Evolutionary conservation across 2,113 vertebrate species (phyloP), one percentile per base, ranked within the genome.

Genomic region (Zapus hudsonius): DNA sequence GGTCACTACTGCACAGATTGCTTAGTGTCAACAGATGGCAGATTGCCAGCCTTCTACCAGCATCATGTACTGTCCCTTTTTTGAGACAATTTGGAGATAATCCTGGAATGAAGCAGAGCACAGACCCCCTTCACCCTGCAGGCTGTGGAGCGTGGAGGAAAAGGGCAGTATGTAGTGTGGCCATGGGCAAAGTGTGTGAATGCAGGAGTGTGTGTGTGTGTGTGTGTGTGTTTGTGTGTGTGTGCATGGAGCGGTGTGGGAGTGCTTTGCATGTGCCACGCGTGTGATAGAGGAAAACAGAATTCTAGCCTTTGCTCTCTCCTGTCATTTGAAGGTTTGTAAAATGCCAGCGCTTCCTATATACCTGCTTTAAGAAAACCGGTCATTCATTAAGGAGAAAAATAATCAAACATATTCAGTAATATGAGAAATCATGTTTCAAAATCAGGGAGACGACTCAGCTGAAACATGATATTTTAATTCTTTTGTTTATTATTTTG

Each of bases 381-480:
- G 38, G 29, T 80, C 38, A 72, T 72, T 74, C 76, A 8, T 36
- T 83, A 79, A 74, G 42, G 69, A 70, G 36, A 7, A 40, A 84
- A 91, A n/a, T 84, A 31, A 33, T 16, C 55, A 55, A 11, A 55
- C 13, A 55, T 75, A 72, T 80, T 67, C 57, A 84, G 33, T 90
- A 36, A 74, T 64, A 36, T 2, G 2, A 86, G 69, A 75, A 80
- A 33, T 33, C 29, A 67, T 47, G 64, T 76, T 70, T 94, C 40
- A 55, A 73, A 82, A 78, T 75, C 81, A 92, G 42, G 27, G 70
- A 44, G 74, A 80, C 90, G 90, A 3, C 70, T 70, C 33, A 87
- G 38, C 59, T 93, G 42, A 85, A 90, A 76, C 78, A 55, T 38
- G 66, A 33, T 5, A 42, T 47, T 66, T 22, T 64, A 57, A 61